These are phyloP conservation scores for Thereva nobilitata DNA, from an alignment of 2,888 invertebrate genomes.

Conservation along the genomic window DNA sequence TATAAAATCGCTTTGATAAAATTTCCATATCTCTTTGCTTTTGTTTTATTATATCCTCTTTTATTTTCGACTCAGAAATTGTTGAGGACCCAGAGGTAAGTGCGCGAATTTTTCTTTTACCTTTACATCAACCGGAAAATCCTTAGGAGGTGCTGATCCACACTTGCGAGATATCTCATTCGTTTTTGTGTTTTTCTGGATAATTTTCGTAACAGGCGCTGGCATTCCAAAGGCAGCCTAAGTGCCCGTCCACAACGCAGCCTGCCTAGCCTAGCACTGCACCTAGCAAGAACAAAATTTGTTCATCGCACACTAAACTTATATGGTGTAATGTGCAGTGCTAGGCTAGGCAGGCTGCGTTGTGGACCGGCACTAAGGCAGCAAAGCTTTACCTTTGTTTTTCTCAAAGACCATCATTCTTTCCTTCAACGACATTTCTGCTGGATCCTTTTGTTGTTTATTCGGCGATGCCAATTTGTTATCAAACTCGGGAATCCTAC, in stretches of 20 bases:
- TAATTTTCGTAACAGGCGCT: slow-evolving; percentile 51
- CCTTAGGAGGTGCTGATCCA: not conserved
- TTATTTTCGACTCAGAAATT: slow-evolving; percentile 68
- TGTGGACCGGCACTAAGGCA: too few species aligned
- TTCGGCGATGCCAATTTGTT: slow-evolving; percentile 53
- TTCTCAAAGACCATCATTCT: slow-evolving; percentile 86
- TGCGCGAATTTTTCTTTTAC: slow-evolving; percentile 66
- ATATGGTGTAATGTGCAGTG: too few species aligned
- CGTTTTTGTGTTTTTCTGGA: slow-evolving; percentile 50
- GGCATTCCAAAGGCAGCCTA: slow-evolving; percentile 74
- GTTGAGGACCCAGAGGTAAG: slow-evolving; percentile 66
- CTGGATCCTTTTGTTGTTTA: slow-evolving; percentile 71
- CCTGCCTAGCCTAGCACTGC: too few species aligned
- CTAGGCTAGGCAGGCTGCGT: too few species aligned
- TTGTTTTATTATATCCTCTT: slow-evolving; percentile 68
- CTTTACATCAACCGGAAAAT: slow-evolving; percentile 56
- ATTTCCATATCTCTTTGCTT: slow-evolving; percentile 79
- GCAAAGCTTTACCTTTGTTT: slow-evolving; percentile 72
- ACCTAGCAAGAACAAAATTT: too few species aligned
- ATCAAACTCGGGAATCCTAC: slow-evolving; percentile 75
- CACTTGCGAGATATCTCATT: not conserved
- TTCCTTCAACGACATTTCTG: slow-evolving; percentile 80
- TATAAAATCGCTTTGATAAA: slow-evolving; percentile 75
- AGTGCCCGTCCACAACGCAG: too few species aligned
- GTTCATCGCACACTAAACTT: too few species aligned